Evolutionary conservation across 2,888 invertebrate genomes (phyloP).

Genomic region (Alitta virens): DNA sequence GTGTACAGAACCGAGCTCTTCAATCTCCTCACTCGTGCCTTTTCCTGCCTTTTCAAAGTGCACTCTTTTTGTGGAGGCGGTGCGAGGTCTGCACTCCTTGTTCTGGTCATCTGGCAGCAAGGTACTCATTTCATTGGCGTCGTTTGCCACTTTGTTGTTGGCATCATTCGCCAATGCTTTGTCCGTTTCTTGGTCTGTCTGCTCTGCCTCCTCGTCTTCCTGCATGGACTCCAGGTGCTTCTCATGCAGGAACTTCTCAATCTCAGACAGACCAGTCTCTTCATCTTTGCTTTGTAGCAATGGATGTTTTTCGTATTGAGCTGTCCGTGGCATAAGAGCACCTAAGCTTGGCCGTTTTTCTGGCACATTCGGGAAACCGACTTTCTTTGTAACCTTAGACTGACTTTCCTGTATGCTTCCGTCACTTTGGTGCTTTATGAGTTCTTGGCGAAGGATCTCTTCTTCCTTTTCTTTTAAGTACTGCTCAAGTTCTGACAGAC

Average conservation of each 20-base stretch:
- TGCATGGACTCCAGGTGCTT: slow-evolving; percentile 7
- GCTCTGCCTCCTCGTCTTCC: neutral
- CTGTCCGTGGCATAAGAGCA: slow-evolving; percentile 20
- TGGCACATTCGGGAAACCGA: neutral
- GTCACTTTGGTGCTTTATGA: no score
- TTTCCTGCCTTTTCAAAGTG: slow-evolving; percentile 14
- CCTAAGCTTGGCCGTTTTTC: slow-evolving; percentile 4
- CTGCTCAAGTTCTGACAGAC: slow-evolving; percentile 27
- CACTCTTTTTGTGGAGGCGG: slow-evolving; percentile 11
- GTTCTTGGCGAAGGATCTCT: neutral
- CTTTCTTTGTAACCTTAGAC: neutral
- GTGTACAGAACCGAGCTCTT: slow-evolving; percentile 10
- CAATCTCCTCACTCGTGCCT: slow-evolving; percentile 8
- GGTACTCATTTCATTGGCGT: neutral
- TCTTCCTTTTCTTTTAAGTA: slow-evolving; percentile 27
- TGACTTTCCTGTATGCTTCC: no score
- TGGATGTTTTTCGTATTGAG: slow-evolving; percentile 27
- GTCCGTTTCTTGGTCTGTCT: neutral
- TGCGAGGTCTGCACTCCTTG: slow-evolving; percentile 1
- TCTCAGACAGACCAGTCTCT: slow-evolving; percentile 17
- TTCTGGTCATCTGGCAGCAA: neutral
- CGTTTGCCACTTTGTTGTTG: neutral
- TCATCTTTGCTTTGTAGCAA: slow-evolving; percentile 24
- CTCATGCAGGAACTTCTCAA: slow-evolving; percentile 28
- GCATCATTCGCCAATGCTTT: neutral